These are phyloP conservation scores for Cardiocondyla obscurior DNA, from an alignment of 1,140 invertebrate genomes.

Conservation along the genomic window DNA sequence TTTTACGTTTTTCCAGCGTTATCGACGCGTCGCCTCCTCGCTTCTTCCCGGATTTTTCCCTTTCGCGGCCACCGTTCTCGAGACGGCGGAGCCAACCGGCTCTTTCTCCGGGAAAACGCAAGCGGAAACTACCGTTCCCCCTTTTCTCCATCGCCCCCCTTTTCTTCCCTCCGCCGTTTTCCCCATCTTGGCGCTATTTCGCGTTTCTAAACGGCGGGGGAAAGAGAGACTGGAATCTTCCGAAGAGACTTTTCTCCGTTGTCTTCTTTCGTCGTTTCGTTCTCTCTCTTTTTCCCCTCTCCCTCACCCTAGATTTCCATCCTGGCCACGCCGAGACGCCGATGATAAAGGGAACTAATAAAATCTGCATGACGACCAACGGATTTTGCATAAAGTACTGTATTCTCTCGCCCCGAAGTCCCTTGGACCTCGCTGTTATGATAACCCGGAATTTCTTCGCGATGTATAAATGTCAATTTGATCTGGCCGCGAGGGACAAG, in stretches of 20 bases:
- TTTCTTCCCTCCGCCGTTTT: not conserved
- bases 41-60: slow-evolving; percentile 70
- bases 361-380: slow-evolving; percentile 60
- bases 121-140: slow-evolving; percentile 66
- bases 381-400: slow-evolving; percentile 39
- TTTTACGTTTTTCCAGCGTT: slow-evolving; percentile 81
- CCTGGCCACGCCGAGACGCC: slow-evolving; percentile 16
- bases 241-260: slow-evolving; percentile 60
- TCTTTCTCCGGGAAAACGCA: slow-evolving; percentile 71
- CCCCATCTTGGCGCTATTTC: slow-evolving; percentile 33
- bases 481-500: slow-evolving; percentile 23
- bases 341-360: slow-evolving; percentile 54
- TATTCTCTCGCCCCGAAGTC: not conserved
- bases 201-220: slow-evolving; percentile 34
- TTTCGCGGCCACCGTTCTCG: slow-evolving; percentile 67
- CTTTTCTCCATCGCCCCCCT: not conserved
- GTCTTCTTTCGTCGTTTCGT: slow-evolving; percentile 41
- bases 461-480: slow-evolving; percentile 51
- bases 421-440: slow-evolving; percentile 30
- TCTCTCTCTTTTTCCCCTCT: not conserved
- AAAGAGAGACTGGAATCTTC: slow-evolving; percentile 59
- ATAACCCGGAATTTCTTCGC: slow-evolving; percentile 29
- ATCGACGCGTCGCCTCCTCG: slow-evolving; percentile 77
- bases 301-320: not conserved
- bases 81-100: slow-evolving; percentile 69